These are phyloP conservation scores for Scalopus aquaticus DNA, from an alignment of 2,113 vertebrate species.

Conservation along the genomic window DNA sequence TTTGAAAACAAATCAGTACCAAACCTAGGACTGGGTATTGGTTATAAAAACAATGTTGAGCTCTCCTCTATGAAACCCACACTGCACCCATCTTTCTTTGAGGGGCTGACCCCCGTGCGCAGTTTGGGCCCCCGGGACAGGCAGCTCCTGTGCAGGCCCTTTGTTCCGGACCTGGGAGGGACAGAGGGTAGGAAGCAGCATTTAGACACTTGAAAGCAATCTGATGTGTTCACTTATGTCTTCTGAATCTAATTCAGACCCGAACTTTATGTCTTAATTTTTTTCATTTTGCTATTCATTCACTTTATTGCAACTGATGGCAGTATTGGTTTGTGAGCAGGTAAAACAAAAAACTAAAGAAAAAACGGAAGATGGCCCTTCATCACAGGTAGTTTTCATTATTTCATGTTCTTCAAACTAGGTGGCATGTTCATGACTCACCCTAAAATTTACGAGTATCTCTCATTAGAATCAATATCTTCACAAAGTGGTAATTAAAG, in stretches of 20 bases:
- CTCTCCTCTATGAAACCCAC: neutral
- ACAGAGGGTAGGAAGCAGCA: neutral
- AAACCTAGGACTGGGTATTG: neutral
- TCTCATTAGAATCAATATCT: neutral
- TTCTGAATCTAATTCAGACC: neutral
- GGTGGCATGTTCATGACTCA: neutral
- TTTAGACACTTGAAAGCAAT: neutral
- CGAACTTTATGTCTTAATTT: neutral
- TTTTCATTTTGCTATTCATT: neutral
- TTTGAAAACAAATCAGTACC: neutral
- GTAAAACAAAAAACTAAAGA: neutral
- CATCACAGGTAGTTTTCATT: neutral
- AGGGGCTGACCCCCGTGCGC: neutral
- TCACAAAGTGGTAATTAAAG: neutral
- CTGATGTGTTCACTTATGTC: neutral
- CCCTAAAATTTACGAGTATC: neutral
- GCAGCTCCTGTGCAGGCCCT: fast-evolving
- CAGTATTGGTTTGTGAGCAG: neutral
- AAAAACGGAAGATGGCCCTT: neutral
- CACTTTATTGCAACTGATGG: neutral
- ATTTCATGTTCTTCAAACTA: neutral
- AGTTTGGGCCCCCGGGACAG: neutral
- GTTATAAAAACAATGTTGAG: neutral
- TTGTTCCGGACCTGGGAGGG: fast-evolving
- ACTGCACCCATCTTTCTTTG: fast-evolving